Evolutionary conservation across 2,797 vertebrate genomes (phyloP), one percentile per base, ranked within the genome.

Genomic region (Geotrypetes seraphini): DNA sequence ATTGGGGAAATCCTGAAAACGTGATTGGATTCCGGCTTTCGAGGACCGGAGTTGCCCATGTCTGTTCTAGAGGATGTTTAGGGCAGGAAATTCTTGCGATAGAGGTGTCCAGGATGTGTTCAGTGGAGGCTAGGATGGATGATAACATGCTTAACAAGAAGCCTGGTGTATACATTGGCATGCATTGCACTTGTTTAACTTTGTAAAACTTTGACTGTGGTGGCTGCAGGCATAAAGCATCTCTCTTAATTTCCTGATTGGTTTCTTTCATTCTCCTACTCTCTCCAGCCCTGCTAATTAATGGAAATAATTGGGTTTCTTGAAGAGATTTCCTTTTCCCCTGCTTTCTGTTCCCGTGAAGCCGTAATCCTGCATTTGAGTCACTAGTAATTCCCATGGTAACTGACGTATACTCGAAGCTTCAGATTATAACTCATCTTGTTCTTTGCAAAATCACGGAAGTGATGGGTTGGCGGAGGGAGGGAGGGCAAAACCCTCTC

Each of bases 331-430:
- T 51, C 60, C n/a, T n/a, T n/a, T n/a, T n/a, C n/a, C n/a, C n/a
- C n/a, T n/a, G n/a, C 56, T 56, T 63, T 25, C 49, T 58, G 53
- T 56, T 45, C 69, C n/a, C n/a, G n/a, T n/a, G 66, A 70, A 70
- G 64, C 67, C 34, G 0, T 73, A 63, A 77, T 76, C 72, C 67
- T 10, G 11, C 60, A 49, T 70, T 71, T 72, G 67, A 63, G 54
- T 39, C 25, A 42, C 67, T 63, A 60, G n/a, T 50, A 69, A 79
- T 81, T 52, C 69, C 76, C 76, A 79, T 83, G 75, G 76, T 55
- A 79, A 78, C 76, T 73, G 65, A 78, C 72, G 46, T 30, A 51
- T 64, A 72, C 78, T 69, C 71, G 75, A 71, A 57, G 67, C 63
- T 31, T 53, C 35, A 60, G 71, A 76, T 73, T 60, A 75, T 81